Evolutionary conservation across 2,888 invertebrate species (phyloP).

Genomic region (Rutpela maculata): DNA sequence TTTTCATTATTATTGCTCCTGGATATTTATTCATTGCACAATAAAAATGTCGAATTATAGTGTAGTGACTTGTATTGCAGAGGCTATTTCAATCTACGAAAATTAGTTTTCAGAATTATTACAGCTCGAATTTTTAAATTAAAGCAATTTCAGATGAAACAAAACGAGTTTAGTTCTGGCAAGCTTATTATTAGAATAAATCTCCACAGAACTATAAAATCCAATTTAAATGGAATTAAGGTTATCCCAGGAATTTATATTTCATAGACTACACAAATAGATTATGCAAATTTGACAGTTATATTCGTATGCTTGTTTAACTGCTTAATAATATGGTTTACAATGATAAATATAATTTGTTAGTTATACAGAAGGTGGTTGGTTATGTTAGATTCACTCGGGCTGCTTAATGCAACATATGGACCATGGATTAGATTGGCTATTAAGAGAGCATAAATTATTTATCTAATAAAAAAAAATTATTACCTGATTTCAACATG

Average conservation of each 20-base stretch:
- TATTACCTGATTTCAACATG: no score
- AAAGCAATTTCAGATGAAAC: not conserved
- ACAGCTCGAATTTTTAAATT: not conserved
- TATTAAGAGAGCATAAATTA: no score
- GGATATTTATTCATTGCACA: not conserved
- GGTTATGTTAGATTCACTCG: no score
- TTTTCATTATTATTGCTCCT: not conserved
- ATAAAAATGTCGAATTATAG: not conserved
- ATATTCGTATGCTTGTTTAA: not conserved
- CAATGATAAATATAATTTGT: no score
- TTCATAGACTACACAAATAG: not conserved
- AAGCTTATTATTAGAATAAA: not conserved
- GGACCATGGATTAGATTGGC: no score
- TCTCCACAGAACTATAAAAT: not conserved
- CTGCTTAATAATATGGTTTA: no score
- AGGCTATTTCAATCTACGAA: not conserved
- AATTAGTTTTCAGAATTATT: no score
- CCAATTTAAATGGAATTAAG: not conserved
- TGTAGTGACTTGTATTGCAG: not conserved
- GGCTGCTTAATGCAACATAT: no score
- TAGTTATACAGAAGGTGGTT: no score
- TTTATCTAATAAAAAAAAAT: no score
- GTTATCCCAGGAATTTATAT: not conserved
- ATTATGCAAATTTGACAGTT: not conserved
- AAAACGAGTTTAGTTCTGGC: not conserved